Percentiles rank a stretch among this genome's conserved stretches.
Conservation (phyloP, 2,888 invertebrate genomes). For the Tetragonisca angustula region DNA sequence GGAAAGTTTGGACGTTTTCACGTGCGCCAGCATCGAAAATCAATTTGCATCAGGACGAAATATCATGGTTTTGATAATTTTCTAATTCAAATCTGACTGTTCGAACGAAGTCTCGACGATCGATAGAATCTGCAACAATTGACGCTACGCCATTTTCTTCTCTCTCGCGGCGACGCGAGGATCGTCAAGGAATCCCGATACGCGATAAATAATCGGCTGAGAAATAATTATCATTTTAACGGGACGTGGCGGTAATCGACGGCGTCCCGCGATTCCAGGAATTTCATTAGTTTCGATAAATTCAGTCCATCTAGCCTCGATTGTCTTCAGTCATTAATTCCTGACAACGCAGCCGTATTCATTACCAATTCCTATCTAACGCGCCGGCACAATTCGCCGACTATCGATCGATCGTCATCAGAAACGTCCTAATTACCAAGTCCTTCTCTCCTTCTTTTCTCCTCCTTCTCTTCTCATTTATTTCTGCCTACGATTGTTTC, state of each 20-base stretch:
- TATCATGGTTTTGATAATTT: no score
- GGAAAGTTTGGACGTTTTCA: background rate
- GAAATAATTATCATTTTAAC: conserved; percentile 67
- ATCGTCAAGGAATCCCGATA: conserved; percentile 41
- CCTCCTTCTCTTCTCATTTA: no score
- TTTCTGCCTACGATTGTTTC: background rate
- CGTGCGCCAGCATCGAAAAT: no score
- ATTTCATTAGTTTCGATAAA: conserved; percentile 73
- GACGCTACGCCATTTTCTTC: background rate
- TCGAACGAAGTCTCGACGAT: background rate
- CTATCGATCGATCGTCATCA: conserved; percentile 42
- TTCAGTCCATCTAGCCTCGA: conserved; percentile 55
- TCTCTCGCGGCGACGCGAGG: conserved; percentile 2
- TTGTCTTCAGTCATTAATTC: conserved; percentile 65
- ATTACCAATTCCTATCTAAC: conserved; percentile 62
- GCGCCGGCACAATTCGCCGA: conserved; percentile 38
- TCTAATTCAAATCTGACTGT: background rate
- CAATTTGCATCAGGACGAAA: no score
- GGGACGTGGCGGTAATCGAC: conserved; percentile 53
- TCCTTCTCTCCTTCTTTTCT: background rate
- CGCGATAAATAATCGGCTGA: conserved; percentile 52
- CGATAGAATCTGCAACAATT: conserved; percentile 47
- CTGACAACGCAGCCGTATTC: conserved; percentile 61
- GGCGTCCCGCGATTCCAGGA: conserved; percentile 54
- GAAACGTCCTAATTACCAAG: conserved; percentile 20